Conservation (phyloP, 2,113 vertebrate genomes). For the Lepisosteus oculatus region DNA sequence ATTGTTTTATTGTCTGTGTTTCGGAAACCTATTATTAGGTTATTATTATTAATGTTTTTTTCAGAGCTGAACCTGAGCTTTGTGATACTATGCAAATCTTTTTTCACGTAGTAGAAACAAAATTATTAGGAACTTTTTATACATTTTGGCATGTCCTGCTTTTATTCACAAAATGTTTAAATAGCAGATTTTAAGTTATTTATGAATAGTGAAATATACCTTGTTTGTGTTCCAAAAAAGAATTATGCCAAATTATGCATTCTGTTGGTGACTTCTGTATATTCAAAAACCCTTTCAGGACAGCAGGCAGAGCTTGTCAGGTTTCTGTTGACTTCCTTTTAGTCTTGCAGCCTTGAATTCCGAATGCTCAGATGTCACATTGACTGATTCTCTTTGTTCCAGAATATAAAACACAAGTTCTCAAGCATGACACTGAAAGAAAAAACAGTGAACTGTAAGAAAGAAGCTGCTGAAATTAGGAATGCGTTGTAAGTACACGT, state of each 20-base stretch:
- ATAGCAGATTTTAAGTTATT: too few relatives aligned
- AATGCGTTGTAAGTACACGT: conserved; percentile 64
- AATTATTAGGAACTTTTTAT: too few relatives aligned
- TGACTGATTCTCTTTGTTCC: conserved; percentile 15
- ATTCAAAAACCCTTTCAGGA: not conserved
- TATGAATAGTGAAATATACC: not conserved
- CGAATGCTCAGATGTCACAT: not conserved
- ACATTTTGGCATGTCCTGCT: too few relatives aligned
- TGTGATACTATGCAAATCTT: too few relatives aligned
- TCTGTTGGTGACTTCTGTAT: not conserved
- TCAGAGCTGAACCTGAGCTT: too few relatives aligned
- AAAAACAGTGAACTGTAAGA: conserved; percentile 47
- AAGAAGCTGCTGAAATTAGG: conserved; percentile 53
- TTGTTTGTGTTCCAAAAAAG: not conserved
- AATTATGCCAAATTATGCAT: not conserved
- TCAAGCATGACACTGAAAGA: conserved; percentile 41
- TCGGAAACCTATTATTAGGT: not conserved
- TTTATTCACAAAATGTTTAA: too few relatives aligned
- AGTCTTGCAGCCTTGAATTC: not conserved
- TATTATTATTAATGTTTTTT: not conserved
- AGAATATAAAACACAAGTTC: conserved; percentile 58
- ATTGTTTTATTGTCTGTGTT: not conserved
- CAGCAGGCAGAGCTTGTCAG: not conserved
- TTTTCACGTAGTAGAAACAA: too few relatives aligned
- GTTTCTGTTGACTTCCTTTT: not conserved